A percentile compares a stretch with the other conserved stretches of the same genome.
Conservation (phyloP, 2,888 invertebrate species). For the Orthosia incerta region DNA sequence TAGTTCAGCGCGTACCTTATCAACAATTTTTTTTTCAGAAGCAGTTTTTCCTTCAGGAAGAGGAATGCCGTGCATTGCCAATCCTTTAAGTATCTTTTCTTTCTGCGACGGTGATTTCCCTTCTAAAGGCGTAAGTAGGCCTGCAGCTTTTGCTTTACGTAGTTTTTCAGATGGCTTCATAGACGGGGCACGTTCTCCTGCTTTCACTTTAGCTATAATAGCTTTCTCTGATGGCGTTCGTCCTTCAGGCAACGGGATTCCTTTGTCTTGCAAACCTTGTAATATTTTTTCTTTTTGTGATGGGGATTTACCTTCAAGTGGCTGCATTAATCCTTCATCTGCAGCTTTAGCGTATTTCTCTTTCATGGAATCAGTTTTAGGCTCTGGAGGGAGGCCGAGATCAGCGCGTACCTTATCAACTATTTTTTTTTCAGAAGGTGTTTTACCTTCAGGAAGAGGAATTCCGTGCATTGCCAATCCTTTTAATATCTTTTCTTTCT, state of each 20-base stretch:
- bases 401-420: neutral
- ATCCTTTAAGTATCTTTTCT: neutral
- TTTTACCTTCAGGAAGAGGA: neutral
- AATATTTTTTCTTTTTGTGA: slow-evolving; percentile 9
- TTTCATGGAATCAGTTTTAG: neutral
- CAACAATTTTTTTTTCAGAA: neutral
- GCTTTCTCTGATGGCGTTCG: neutral
- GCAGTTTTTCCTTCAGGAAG: neutral
- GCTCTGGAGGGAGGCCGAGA: neutral
- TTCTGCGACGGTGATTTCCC: neutral
- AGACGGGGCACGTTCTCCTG: neutral
- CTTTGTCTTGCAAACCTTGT: slow-evolving; percentile 1
- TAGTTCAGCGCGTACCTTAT: neutral
- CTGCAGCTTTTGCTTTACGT: neutral
- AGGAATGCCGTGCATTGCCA: neutral
- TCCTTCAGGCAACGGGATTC: slow-evolving; percentile 1
- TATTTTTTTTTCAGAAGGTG: neutral
- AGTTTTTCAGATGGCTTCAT: neutral
- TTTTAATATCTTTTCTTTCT: neutral
- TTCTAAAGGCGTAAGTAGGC: neutral
- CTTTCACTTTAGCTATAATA: neutral
- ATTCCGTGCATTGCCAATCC: neutral
- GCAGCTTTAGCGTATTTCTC: slow-evolving; percentile 1
- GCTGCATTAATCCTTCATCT: neutral
- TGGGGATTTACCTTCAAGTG: neutral